These are phyloP conservation scores for Hypsopygia costalis DNA, from an alignment of 2,888 invertebrate species.

Conservation along the genomic window DNA sequence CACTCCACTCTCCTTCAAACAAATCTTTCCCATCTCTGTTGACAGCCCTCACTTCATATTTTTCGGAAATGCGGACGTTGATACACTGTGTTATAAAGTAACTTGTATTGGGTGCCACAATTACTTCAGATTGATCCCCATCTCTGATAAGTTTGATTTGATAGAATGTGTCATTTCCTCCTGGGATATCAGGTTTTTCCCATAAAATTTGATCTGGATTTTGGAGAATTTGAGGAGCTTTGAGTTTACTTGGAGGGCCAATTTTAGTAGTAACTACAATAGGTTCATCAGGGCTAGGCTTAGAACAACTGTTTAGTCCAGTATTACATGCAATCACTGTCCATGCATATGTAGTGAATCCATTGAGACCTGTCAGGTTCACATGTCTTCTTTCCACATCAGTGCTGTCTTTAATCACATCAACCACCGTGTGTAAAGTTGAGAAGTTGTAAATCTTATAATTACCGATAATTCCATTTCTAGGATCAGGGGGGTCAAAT, in stretches of 20 bases:
- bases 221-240: constrained; percentile 41
- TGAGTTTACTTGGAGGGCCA: constrained; percentile 77
- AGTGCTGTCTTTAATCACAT: constrained; percentile 29
- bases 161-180: constrained; percentile 80
- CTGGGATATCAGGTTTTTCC: constrained; percentile 68
- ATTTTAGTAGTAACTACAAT: constrained; percentile 81
- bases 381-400: constrained; percentile 37
- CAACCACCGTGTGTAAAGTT: constrained; percentile 37
- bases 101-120: constrained; percentile 45
- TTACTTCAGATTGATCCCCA: too few species aligned
- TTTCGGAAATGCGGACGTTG: constrained; percentile 47
- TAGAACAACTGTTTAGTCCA: constrained; percentile 82
- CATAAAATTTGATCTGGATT: constrained; percentile 63
- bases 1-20: constrained; percentile 57
- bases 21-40: constrained; percentile 25
- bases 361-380: constrained; percentile 62
- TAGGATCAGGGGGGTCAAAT: constrained; percentile 85
- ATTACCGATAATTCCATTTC: constrained; percentile 87
- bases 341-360: constrained; percentile 85
- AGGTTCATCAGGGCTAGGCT: constrained; percentile 59
- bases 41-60: constrained; percentile 63
- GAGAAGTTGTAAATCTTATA: constrained; percentile 82
- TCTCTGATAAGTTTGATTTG: constrained; percentile 71
- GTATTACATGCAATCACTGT: constrained; percentile 85
- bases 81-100: constrained; percentile 48